Evolutionary conservation across 2,797 vertebrate genomes (phyloP), one percentile per base, ranked within the genome.

Genomic region (Labroides dimidiatus): DNA sequence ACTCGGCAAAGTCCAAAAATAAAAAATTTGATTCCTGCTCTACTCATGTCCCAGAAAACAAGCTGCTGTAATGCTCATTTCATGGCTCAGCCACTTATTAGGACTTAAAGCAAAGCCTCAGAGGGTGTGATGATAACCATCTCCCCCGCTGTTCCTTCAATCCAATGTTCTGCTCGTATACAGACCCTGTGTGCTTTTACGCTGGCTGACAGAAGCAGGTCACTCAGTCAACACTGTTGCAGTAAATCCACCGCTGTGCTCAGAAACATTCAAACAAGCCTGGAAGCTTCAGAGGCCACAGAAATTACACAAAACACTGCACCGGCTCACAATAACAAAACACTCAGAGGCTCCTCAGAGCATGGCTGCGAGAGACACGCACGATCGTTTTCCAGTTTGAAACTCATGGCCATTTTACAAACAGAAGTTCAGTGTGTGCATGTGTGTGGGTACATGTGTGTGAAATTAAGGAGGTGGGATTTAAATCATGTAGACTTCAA

Each of bases 121-220:
- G 67, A 87, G 70, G 69, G 50, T 65, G 69, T 42, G 43, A 72
- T 60, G 80, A 82, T 74, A 75, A 81, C 75, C 12, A 83, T 80
- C 75, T 80, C 52, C 62, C 77, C 61, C n/a, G 8, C 69, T 56
- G 41, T 30, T 80, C 57, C 48, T 68, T 73, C 75, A 48, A 72
- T 75, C 81, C 75, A 57, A 57, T 73, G 80, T 79, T 80, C 65
- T 72, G 17, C 56, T 70, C 42, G 20, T 42, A 15, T 19, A 61
- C 20, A 61, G 66, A 60, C 69, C 41, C 63, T 64, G 77, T 63
- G 49, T 72, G 80, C 72, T 64, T 70, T 77, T 67, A 83, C 77
- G 20, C 68, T 55, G 71, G 67, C 64, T 87, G 89, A 90, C 89
- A 90, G 89, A 92, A 90, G 73, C 87, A 86, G 88, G 90, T 90